Percentiles rank a stretch among this genome's conserved stretches.
Evolutionary conservation across 2,797 vertebrate genomes (phyloP).

Genomic region (Lagodon rhomboides): DNA sequence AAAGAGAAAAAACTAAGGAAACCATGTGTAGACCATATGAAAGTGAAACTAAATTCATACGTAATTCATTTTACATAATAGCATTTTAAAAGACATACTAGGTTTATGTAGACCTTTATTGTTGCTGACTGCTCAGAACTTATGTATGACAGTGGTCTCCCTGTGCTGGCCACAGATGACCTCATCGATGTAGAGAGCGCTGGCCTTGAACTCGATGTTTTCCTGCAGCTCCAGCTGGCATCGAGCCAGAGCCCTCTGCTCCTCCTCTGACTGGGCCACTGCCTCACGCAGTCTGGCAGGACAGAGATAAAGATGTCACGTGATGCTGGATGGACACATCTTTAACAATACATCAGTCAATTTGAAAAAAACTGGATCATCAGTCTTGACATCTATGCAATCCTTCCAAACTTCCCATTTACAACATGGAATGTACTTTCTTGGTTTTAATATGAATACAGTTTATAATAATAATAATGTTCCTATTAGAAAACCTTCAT

Average conservation of each 20-base stretch:
- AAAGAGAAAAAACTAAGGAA: background rate
- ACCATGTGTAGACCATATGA: background rate
- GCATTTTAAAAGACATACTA: constrained; percentile 1
- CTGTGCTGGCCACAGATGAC: constrained; percentile 90
- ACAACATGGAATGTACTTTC: background rate
- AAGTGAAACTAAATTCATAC: background rate
- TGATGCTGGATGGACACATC: background rate
- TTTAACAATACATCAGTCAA: background rate
- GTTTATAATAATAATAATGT: too few species aligned
- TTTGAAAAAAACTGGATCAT: background rate
- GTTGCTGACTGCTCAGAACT: constrained; percentile 78
- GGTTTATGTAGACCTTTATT: background rate
- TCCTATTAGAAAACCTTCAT: background rate
- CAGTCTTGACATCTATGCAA: background rate
- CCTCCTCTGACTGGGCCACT: constrained; percentile 80
- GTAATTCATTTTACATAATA: background rate
- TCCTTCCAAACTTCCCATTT: background rate
- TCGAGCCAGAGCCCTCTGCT: constrained; percentile 85
- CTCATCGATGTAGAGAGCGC: constrained; percentile 92
- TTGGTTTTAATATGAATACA: background rate
- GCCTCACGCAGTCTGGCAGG: constrained; percentile 84
- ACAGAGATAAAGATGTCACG: constrained; percentile 16
- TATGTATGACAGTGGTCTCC: constrained; percentile 84
- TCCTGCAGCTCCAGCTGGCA: constrained; percentile 91
- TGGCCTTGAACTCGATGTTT: constrained; percentile 89